Evolutionary conservation across 2,797 vertebrate genomes (phyloP).

Genomic region (Poecile montanus): DNA sequence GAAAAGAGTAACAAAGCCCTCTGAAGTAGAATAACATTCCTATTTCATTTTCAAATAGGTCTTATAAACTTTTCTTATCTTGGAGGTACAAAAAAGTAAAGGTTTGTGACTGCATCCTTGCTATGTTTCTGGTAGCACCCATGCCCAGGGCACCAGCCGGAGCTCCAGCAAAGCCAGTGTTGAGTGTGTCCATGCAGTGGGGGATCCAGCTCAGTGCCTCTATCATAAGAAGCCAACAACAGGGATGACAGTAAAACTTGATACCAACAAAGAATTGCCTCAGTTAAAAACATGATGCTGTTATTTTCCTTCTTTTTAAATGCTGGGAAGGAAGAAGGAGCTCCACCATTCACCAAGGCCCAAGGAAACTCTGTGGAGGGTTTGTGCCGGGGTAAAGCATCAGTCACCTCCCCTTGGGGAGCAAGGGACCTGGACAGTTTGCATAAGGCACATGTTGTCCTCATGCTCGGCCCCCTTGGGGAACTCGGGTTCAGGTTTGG

Average conservation of each 20-base stretch:
- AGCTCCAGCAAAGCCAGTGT: neutral
- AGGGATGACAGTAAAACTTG: neutral
- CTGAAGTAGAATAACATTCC: neutral
- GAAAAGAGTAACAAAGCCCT: neutral
- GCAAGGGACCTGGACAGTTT: neutral
- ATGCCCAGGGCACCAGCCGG: neutral
- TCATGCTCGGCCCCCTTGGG: rapidly evolving
- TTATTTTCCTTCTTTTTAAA: neutral
- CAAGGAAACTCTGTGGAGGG: neutral
- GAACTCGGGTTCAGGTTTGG: rapidly evolving
- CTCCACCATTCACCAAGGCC: neutral
- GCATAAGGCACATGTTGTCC: rapidly evolving
- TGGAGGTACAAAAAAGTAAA: neutral
- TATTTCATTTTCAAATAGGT: neutral
- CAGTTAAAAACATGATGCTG: neutral
- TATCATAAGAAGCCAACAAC: neutral
- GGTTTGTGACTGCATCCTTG: neutral
- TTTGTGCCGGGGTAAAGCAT: neutral
- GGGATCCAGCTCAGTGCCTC: neutral
- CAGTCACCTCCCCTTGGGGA: neutral
- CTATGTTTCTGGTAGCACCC: neutral
- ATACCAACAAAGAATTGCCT: neutral
- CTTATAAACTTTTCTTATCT: neutral
- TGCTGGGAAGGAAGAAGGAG: neutral
- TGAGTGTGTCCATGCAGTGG: neutral